Evolutionary conservation across 2,113 vertebrate species (phyloP).

Genomic region (Psittacus erithacus): DNA sequence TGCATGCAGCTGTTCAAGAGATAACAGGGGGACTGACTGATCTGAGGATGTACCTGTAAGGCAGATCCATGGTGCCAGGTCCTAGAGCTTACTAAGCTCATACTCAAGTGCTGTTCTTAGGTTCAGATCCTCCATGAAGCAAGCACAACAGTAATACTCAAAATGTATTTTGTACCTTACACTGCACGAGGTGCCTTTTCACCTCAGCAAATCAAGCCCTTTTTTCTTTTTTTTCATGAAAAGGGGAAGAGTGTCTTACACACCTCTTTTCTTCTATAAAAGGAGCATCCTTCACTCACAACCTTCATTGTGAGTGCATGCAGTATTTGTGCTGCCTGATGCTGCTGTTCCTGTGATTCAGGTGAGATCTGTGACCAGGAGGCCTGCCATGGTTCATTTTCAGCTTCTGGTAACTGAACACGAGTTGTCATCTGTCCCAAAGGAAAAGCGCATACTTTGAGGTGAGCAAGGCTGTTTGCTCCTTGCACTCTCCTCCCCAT

Average conservation of each 20-base stretch:
- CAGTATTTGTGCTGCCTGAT: not conserved
- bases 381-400: not conserved
- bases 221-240: not conserved
- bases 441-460: not conserved
- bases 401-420: not conserved
- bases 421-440: fast-evolving
- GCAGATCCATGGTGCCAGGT: not conserved
- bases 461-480: not conserved
- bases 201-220: not conserved
- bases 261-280: not conserved
- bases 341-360: not conserved
- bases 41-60: not conserved
- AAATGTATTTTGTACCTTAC: not conserved
- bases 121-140: not conserved
- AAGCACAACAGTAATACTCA: not conserved
- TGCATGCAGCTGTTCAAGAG: not conserved
- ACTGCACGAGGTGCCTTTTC: not conserved
- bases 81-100: not conserved
- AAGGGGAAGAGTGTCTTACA: not conserved
- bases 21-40: not conserved
- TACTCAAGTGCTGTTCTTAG: too few relatives aligned
- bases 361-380: not conserved
- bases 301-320: not conserved
- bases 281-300: not conserved
- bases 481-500: not conserved